Evolutionary conservation across 1,140 invertebrate species (phyloP).

Genomic region (Eulimnadia texana): DNA sequence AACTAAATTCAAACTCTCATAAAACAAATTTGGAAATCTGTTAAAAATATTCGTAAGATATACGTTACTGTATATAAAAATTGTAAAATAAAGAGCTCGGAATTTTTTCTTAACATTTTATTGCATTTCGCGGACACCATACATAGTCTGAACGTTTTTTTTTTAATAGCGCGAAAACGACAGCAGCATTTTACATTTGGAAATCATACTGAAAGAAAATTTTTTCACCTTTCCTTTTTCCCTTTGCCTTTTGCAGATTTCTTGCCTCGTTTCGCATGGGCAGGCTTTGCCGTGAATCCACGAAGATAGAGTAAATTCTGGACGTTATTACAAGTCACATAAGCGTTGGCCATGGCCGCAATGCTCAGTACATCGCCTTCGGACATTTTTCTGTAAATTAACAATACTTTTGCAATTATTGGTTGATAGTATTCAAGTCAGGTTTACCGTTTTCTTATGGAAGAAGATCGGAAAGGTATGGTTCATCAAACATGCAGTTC

Average conservation of each 20-base stretch:
- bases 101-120: background rate
- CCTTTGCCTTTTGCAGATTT: constrained; percentile 35
- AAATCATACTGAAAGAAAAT: background rate
- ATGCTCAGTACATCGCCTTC: constrained; percentile 68
- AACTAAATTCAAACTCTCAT: background rate
- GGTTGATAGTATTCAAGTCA: too few species aligned
- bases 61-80: background rate
- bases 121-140: background rate
- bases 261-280: constrained; percentile 30
- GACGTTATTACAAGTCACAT: constrained; percentile 73
- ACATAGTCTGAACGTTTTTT: background rate
- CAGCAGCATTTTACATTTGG: background rate
- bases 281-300: constrained; percentile 68
- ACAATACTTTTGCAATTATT: too few species aligned
- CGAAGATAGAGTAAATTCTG: constrained; percentile 58
- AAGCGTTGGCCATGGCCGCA: constrained; percentile 74
- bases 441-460: too few species aligned
- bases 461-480: too few species aligned
- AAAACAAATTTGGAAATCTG: background rate
- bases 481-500: too few species aligned
- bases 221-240: constrained; percentile 29
- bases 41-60: background rate
- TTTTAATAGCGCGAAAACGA: too few species aligned
- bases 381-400: background rate
- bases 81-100: background rate